Conservation (phyloP, 2,797 vertebrate genomes). For the Muscicapa comitata region DNA sequence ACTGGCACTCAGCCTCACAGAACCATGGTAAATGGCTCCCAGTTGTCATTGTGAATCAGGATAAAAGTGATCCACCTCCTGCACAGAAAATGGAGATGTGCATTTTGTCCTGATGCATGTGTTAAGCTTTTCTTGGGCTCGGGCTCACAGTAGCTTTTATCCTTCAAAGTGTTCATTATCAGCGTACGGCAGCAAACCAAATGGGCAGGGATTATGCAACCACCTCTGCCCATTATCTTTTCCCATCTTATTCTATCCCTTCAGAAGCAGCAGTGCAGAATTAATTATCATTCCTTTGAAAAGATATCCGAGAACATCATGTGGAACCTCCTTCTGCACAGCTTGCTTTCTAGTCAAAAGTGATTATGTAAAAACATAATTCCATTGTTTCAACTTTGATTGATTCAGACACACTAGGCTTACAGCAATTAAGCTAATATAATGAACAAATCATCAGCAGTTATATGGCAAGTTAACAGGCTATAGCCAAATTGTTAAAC, state of each 20-base stretch:
- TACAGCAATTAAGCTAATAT: slow-evolving; percentile 24
- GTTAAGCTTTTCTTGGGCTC: not conserved
- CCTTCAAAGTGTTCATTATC: slow-evolving; percentile 13
- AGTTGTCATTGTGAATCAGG: slow-evolving; percentile 40
- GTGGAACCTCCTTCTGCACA: not conserved
- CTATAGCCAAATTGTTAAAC: not conserved
- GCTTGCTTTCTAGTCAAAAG: slow-evolving; percentile 28
- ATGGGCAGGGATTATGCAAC: not conserved
- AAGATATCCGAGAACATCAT: slow-evolving; percentile 30
- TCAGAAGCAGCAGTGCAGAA: slow-evolving; percentile 39
- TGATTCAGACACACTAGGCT: slow-evolving; percentile 1
- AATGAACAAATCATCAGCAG: slow-evolving; percentile 1
- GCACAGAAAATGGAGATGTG: not conserved
- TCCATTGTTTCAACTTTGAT: slow-evolving; percentile 48
- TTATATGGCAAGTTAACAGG: not conserved
- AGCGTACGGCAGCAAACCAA: not conserved
- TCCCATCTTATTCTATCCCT: not conserved
- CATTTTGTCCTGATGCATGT: not conserved
- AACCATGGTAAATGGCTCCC: not conserved
- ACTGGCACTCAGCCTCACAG: not conserved
- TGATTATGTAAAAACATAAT: slow-evolving; percentile 26
- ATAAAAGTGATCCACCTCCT: not conserved
- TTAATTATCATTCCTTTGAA: slow-evolving; percentile 34
- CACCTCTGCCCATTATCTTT: not conserved
- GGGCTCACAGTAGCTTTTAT: not conserved